A percentile compares a stretch with the other conserved stretches of the same genome.
Evolutionary conservation across 2,888 invertebrate genomes (phyloP).

Genomic region (Sipha maydis): DNA sequence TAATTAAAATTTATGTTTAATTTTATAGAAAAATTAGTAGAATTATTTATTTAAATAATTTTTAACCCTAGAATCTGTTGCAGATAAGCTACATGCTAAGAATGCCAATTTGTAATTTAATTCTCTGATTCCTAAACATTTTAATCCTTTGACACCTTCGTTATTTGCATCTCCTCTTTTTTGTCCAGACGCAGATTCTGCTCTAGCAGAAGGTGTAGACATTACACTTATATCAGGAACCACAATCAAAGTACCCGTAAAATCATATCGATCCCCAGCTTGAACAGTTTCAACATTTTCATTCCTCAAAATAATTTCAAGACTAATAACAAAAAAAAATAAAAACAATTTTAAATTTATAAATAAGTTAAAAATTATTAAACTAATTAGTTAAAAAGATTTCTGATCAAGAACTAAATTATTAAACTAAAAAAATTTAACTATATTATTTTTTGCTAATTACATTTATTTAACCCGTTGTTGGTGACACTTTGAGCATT

Average conservation of each 20-base stretch:
- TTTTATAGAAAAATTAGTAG: conserved; percentile 6
- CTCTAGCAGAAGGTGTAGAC: conserved; percentile 85
- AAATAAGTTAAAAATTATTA: no score
- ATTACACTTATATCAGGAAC: conserved; percentile 95
- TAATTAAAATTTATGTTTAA: background rate
- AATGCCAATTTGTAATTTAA: conserved; percentile 90
- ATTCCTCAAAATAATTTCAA: conserved; percentile 93
- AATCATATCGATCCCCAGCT: conserved; percentile 86
- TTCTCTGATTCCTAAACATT: conserved; percentile 87
- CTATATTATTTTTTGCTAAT: no score
- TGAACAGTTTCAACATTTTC: conserved; percentile 97
- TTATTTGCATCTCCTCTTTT: conserved; percentile 79
- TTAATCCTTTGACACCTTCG: conserved; percentile 88
- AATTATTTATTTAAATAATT: background rate
- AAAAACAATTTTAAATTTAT: conserved; percentile 12
- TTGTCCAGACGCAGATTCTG: conserved; percentile 82
- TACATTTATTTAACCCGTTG: no score
- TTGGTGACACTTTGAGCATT: no score
- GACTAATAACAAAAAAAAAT: conserved; percentile 68
- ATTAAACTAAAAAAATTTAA: background rate
- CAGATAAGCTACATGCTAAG: conserved; percentile 90
- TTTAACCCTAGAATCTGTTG: conserved; percentile 80
- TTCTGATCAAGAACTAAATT: background rate
- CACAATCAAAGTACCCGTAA: conserved; percentile 95
- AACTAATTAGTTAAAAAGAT: background rate